Conservation (phyloP, 1,140 invertebrate species). For the Pseudomyrmex gracilis region DNA sequence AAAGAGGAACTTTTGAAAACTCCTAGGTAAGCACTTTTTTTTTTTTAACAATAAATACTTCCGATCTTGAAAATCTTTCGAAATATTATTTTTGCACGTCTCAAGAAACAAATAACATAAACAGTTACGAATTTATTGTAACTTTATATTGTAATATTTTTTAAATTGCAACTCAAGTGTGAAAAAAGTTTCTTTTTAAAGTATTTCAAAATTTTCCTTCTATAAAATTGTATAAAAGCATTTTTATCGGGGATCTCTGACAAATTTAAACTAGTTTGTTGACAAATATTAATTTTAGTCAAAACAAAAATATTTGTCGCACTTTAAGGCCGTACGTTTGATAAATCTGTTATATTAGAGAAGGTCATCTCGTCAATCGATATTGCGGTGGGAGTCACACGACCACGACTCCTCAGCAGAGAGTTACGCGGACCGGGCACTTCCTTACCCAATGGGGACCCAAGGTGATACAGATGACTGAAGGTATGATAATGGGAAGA, state of each 20-base stretch:
- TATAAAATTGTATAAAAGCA: not conserved
- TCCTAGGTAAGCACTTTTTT: constrained; percentile 61
- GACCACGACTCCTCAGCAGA: constrained; percentile 88
- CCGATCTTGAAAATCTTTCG: not conserved
- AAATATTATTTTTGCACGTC: not conserved
- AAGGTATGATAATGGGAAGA: constrained; percentile 84
- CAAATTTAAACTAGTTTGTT: not conserved
- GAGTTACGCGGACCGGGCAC: constrained; percentile 87
- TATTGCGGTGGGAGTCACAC: constrained; percentile 92
- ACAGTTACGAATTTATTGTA: not conserved
- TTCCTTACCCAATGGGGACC: constrained; percentile 88
- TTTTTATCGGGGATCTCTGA: too few species aligned
- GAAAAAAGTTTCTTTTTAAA: not conserved
- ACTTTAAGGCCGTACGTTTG: not conserved
- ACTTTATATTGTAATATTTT: not conserved
- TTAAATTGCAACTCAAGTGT: not conserved
- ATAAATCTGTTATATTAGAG: constrained; percentile 71
- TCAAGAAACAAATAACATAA: not conserved
- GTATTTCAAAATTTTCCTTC: not conserved
- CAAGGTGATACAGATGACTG: constrained; percentile 85
- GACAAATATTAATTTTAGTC: not conserved
- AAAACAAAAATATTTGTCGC: too few species aligned
- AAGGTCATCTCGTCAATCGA: constrained; percentile 88
- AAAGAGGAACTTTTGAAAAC: constrained; percentile 61
- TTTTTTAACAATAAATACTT: not conserved